Base-by-base conservation (phyloP, 2,888 invertebrate genomes). In the Ophioninae sp. region DNA sequence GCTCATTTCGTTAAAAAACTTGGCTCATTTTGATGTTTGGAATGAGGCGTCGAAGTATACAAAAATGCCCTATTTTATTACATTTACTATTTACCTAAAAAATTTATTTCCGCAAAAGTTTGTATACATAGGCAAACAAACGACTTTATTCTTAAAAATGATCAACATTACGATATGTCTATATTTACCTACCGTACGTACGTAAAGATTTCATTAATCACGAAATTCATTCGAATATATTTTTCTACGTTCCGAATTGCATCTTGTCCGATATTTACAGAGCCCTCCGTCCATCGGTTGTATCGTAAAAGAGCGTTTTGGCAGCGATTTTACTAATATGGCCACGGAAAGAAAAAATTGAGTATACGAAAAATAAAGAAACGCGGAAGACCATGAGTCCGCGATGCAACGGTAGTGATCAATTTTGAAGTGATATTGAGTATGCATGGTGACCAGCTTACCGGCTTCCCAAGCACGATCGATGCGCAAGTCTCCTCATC, bases 351-450 rank as follows among this genome's bases (percentile, higher is more conserved):
- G 61, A 64, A 23, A 50, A 44, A 61, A 37, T 21, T 37, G 17
- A 41, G 44, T 39, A 50, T 67, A 8, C 39, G 57, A 41, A 56
- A 57, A 41, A 21, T 39, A 67, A n/a, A 30, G 17, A 64, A 7
- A 37, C 21, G 2, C 44, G 44, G 78, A 21, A 62, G 8, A 30
- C 13, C 61, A 30, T 1, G 44, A 62, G 62, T 30, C 41, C 13
- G 76, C 37, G 72, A 20, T 73, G 65, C 75, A 85, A 74, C 84
- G 85, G 85, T 86, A 79, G 86, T 87, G 88, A 89, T 89, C 89
- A 88, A 88, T 89, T 89, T 86, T 87, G 82, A 87, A 85, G 88
- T 88, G 81, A 83, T 88, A 88, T 88, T 87, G 87, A 44, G 64
- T 41, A 65, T 59, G 86, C 68, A 68, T n/a, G 57, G 73, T 81